A percentile compares a stretch with the other conserved stretches of the same genome.
Conservation (phyloP, 2,888 invertebrate species). For the Liodrosophila aerea region DNA sequence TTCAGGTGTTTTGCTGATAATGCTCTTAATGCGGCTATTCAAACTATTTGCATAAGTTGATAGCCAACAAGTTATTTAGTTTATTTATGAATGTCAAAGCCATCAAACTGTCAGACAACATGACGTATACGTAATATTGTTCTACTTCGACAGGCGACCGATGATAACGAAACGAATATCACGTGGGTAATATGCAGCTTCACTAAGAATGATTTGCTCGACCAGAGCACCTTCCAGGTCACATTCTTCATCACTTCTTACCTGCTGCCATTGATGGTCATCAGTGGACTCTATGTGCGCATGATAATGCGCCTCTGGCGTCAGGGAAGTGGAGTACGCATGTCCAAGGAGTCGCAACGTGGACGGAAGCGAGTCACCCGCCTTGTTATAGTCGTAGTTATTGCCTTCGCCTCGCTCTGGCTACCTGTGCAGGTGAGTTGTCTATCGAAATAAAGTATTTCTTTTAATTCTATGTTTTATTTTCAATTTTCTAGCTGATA, state of each 20-base stretch:
- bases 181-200: constrained; percentile 83
- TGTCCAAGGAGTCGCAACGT: constrained; percentile 88
- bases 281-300: constrained; percentile 92
- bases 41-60: constrained; percentile 47
- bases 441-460: neutral
- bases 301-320: constrained; percentile 94
- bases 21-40: constrained; percentile 41
- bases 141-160: constrained; percentile 62
- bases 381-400: constrained; percentile 94
- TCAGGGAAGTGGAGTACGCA: constrained; percentile 89
- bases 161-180: constrained; percentile 81
- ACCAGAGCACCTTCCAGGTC: constrained; percentile 84
- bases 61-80: constrained; percentile 25
- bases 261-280: constrained; percentile 92
- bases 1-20: constrained; percentile 4
- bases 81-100: constrained; percentile 38
- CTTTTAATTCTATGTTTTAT: neutral
- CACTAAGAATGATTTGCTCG: constrained; percentile 84
- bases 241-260: constrained; percentile 93
- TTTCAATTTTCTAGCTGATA: constrained; percentile 85
- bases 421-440: constrained; percentile 92
- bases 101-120: constrained; percentile 51
- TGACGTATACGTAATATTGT: constrained; percentile 45
- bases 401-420: constrained; percentile 97
- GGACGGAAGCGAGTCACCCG: constrained; percentile 94